Evolutionary conservation across 2,888 invertebrate species (phyloP), one percentile per base, ranked within the genome.

Genomic region (Caenorhabditis angaria): DNA sequence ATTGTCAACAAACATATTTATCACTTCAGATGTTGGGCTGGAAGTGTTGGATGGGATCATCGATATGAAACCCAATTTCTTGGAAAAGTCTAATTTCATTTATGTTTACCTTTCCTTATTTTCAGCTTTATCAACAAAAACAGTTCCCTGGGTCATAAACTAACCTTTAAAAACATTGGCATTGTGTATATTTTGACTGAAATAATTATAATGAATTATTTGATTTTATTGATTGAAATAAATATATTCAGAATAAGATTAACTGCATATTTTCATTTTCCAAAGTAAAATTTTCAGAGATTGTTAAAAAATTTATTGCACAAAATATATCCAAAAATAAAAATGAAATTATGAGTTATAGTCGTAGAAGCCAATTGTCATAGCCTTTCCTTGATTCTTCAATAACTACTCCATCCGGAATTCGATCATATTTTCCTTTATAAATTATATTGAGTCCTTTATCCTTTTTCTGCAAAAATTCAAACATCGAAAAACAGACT

Each of bases 11-110:
- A 69, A 58, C 73, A 76, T 35, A 65, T 77, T 25, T 77, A 77
- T 55, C 65, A 77, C 35, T 77, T 77, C 58, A 76, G 86, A 20
- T 87, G 85, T 62, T 86, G 86, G 86, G 83, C 84, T 25, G 86
- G 86, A 24, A 80, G 83, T 18, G 81, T 81, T n/a, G 86, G 86
- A 14, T 86, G 87, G 77, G 86, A 87, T 67, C 84, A 85, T 55
- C 83, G 86, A 29, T 86, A 83, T 73, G 74, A 81, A 54, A 81
- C 83, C 51, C 61, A 66, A 22, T 75, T 70, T 62, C 51, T 61
- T 32, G 61, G 58, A 5, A 41, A 41, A 20, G 50, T 12, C 6
- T 54, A 50, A 50, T 22, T 4, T 20, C 22, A 2, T 24, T 8
- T 50, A 27, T n/a, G 8, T 27, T 18, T 14, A 2, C 28, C 6